Evolutionary conservation across 2,888 invertebrate genomes (phyloP), one percentile per base, ranked within the genome.

Genomic region (Drosophila meridionalis): DNA sequence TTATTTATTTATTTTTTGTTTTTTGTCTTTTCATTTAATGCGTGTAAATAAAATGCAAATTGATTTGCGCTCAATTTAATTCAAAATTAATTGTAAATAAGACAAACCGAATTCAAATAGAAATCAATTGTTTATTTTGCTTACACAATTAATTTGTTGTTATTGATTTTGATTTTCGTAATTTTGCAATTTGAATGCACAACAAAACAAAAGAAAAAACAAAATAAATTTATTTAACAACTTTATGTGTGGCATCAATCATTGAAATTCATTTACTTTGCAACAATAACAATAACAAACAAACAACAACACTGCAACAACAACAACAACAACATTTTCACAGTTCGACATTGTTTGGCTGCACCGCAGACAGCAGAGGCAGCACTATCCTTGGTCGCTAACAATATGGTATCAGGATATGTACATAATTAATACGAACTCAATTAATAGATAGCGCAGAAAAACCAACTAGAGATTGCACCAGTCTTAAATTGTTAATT

Each of bases 311-410:
- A 55, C 12, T 48, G 65, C 30, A 67, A 75, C 50, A 43, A 59
- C 58, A 73, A 60, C 58, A 73, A 62, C 66, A 58, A 69, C 58
- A 72, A 62, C 87, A 82, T 87, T 77, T 89, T 68, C 82, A 89
- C 92, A 92, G 92, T 91, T 90, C 84, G 91, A 92, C 92, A 92
- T 92, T 87, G 90, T 93, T 87, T 92, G 93, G 92, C 91, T 92
- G 85, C 93, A 92, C 78, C 90, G 91, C 84, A 90, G 92, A 80
- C 90, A 90, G 82, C 90, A 90, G 83, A 86, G 91, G 86, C 92
- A 87, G 72, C 87, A 90, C 64, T 92, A 91, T 90, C 93, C 93
- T 76, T 93, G 92, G 92, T 93, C 92, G 82, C 87, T 92, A 75
- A 92, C 93, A 90, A 93, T 93, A 90, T 92, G 92, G 92, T 92